These are phyloP conservation scores for Loris lydekkerianus DNA, from an alignment of 2,797 vertebrate genomes.

Conservation along the genomic window DNA sequence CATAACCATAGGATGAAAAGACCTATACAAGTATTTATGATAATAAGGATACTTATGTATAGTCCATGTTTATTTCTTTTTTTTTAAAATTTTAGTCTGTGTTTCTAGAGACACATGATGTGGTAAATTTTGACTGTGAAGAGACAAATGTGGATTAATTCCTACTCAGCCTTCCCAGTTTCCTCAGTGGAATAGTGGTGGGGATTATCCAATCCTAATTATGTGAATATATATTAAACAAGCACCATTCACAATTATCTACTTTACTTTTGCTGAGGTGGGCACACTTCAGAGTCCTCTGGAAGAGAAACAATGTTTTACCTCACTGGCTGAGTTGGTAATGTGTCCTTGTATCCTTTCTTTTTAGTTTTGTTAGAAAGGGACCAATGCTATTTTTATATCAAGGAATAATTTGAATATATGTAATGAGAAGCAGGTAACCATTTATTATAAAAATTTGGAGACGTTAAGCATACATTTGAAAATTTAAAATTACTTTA, in stretches of 20 bases:
- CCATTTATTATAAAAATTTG: slow-evolving; percentile 7
- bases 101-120: slow-evolving; percentile 13
- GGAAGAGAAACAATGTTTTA: slow-evolving; percentile 4
- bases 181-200: not conserved
- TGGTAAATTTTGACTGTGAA: slow-evolving; percentile 35
- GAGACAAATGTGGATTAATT: not conserved
- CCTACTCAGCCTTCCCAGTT: not conserved
- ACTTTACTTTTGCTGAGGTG: not conserved
- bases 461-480: not conserved
- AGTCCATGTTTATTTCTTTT: too few relatives aligned
- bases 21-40: slow-evolving; percentile 29
- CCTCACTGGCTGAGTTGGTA: not conserved
- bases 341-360: not conserved
- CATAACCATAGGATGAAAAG: not conserved
- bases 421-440: not conserved
- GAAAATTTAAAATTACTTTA: slow-evolving; percentile 23
- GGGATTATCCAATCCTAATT: not conserved
- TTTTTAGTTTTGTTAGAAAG: not conserved
- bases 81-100: not conserved
- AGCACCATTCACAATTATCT: not conserved
- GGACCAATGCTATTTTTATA: not conserved
- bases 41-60: not conserved
- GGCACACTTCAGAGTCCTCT: not conserved
- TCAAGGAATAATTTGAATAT: not conserved
- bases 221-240: not conserved